Evolutionary conservation across 2,888 invertebrate species (phyloP).

Genomic region (Lysandra coridon): DNA sequence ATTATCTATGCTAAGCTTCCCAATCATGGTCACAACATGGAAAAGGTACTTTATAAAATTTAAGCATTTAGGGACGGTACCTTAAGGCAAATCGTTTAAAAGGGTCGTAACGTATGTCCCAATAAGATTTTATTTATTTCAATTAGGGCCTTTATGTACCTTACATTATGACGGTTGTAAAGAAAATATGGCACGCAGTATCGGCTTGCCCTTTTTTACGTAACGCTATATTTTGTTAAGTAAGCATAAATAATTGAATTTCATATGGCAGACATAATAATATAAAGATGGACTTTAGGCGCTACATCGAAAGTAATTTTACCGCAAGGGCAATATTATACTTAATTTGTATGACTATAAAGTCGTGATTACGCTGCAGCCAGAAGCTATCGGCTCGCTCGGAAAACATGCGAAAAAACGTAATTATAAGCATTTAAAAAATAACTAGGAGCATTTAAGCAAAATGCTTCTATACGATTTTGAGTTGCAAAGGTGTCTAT

Average conservation of each 20-base stretch:
- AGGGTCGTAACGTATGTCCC: slow-evolving; percentile 5
- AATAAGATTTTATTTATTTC: slow-evolving; percentile 9
- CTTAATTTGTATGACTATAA: no score
- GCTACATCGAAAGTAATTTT: no score
- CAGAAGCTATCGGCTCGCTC: no score
- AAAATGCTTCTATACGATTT: no score
- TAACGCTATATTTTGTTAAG: not conserved
- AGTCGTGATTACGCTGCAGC: no score
- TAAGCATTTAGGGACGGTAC: not conserved
- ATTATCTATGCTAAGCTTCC: no score
- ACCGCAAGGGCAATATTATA: no score
- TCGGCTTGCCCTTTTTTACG: not conserved
- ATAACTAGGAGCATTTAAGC: no score
- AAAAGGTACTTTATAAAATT: not conserved
- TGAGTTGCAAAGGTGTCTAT: no score
- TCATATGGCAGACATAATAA: not conserved
- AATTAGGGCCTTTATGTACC: slow-evolving; percentile 9
- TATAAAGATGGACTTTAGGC: not conserved
- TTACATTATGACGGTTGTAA: slow-evolving; percentile 13
- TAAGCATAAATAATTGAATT: not conserved
- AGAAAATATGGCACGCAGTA: slow-evolving; percentile 4
- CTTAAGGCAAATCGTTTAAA: not conserved
- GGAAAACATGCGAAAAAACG: no score
- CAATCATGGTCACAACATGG: no score
- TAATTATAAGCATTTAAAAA: no score